Base-by-base conservation (phyloP, 2,888 invertebrate species). In the Eristalis arbustorum region DNA sequence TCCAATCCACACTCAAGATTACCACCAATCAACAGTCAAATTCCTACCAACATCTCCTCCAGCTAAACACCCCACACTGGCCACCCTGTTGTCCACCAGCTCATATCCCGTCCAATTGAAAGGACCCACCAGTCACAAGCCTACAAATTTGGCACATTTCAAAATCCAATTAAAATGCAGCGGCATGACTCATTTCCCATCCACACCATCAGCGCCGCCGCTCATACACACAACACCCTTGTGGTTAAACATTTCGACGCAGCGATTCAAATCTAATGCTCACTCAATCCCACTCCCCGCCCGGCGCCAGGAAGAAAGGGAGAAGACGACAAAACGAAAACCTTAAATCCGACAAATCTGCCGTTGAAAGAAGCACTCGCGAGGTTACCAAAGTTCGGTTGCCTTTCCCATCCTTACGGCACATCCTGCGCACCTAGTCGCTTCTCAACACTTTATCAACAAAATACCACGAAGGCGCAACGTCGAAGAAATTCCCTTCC, bases 351-450 rank as follows among this genome's bases (percentile, higher is more conserved):
- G 8, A 18, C 49, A 49, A 49, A 49, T 59, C 25, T 25, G 25
- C 4, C 25, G 25, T 23, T 28, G 59, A 59, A 59, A 25, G 14
- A 13, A 25, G 13, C 25, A 59, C n/a, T 18, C 22, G n/a, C 56
- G 25, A 37, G 34, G 18, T 64, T 37, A 14, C 13, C 14, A 40
- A 59, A 34, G 23, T 14, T 25, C 18, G 14, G n/a, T 31, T n/a
- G n/a, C 6, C 14, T 37, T 13, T 3, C 13, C 10, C 37, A 69
- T 62, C 74, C 63, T 40, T 69, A 3, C 63, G 11, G 11, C 34
- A 59, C 13, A 69, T 80, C 63, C 74, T 80, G 80, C 13, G 63
- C 57, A 57, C 80, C 74, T 74, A 69, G 62, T 63, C 57, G 18
- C 59, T 57, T 63, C 22, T 62, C 42, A 62, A 68, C 67, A 67